Base-by-base conservation (phyloP, 2,888 invertebrate genomes). In the Caenorhabditis sinica region DNA sequence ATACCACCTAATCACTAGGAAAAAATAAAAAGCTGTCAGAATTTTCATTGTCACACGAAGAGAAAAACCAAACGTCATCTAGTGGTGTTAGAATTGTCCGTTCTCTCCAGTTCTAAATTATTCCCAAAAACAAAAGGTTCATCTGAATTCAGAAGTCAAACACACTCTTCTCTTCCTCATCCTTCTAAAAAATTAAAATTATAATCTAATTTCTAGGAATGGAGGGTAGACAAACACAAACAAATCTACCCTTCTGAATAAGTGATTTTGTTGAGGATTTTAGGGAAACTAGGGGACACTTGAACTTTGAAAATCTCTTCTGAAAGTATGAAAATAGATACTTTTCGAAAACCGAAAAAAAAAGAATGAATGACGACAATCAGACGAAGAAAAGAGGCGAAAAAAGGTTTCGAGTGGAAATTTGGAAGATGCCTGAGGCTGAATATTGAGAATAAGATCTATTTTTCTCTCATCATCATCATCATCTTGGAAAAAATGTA, bases 381-480 rank as follows among this genome's bases (percentile, higher is more conserved):
- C 45, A 43, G n/a, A 49, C 4, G n/a, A 49, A 49, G n/a, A 40
- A 61, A 61, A 20, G 13, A 43, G 40, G 49, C 28, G 25, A 66
- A 49, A 45, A 30, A 56, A 36, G 53, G 40, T 51, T 53, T 40
- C 25, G 72, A 23, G 23, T 61, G 15, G 33, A 51, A 43, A 51
- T n/a, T 45, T 43, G 63, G 43, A 65, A 65, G 63, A 73, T 74
- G 74, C 74, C 74, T 53, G 53, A 25, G 61, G 73, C 33, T 45
- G 43, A 65, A 69, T 69, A 69, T 69, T 68, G 68, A 36, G 69
- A 17, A 66, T 9, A 20, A 36, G 33, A 36, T 36, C 33, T 36
- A 4, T 36, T 36, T 36, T 36, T 36, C 49, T 49, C 17, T 49
- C 49, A 13, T 13, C 25, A 11, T 23, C 4, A 8, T 56, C 25